phyloP scores from a whole-genome alignment of 1,140 invertebrate species.

The Drosophila repletoides region DNA sequence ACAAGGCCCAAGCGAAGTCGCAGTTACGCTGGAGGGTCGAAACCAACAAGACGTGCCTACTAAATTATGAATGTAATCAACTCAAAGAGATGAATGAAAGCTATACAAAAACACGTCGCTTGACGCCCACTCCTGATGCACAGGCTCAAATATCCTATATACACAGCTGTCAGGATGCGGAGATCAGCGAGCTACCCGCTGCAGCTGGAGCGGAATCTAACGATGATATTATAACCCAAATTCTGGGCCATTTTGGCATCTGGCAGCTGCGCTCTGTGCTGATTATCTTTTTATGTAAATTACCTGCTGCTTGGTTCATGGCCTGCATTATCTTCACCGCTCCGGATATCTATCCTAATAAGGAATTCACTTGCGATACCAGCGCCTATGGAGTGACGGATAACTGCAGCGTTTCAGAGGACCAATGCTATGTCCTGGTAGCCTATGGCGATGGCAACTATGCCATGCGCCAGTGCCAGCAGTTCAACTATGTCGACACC shows the following conservation, averaged over 20 bases:
- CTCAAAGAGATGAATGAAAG: conserved; percentile 22
- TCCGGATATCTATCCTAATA: conserved; percentile 62
- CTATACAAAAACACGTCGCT: conserved; percentile 21
- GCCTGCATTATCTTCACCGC: conserved; percentile 81
- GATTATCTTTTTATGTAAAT: conserved; percentile 81
- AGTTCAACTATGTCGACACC: conserved; percentile 54
- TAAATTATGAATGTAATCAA: conserved; percentile 28
- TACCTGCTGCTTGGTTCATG: conserved; percentile 83
- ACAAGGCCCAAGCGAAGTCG: conserved; percentile 52
- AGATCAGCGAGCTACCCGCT: not conserved
- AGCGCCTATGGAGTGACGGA: conserved; percentile 5
- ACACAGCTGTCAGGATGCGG: conserved; percentile 14
- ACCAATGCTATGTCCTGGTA: conserved; percentile 71
- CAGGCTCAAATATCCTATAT: conserved; percentile 21
- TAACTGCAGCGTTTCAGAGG: conserved; percentile 46
- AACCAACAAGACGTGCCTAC: conserved; percentile 48
- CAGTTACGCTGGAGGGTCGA: conserved; percentile 65
- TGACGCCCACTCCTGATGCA: conserved; percentile 22
- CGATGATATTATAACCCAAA: conserved; percentile 71
- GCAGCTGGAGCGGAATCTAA: not conserved
- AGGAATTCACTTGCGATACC: conserved; percentile 63
- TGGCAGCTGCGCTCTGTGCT: conserved; percentile 81
- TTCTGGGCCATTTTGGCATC: conserved; percentile 79
- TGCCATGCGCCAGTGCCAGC: conserved; percentile 52
- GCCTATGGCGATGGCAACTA: conserved; percentile 46